Conservation (phyloP, 2,113 vertebrate species). For the Zootoca vivipara region DNA sequence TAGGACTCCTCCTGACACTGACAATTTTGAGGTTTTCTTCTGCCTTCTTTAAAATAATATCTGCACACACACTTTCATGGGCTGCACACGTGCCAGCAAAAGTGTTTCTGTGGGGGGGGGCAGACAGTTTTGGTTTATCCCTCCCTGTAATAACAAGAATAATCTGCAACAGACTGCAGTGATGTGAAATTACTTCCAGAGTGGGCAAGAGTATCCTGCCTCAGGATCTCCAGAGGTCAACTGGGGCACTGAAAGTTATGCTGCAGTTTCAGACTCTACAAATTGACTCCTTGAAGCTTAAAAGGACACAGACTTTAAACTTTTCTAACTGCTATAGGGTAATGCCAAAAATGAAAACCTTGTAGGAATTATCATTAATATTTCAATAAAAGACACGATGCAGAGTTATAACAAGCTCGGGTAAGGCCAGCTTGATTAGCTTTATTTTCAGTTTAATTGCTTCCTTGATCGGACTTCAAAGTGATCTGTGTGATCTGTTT, state of each 20-base stretch:
- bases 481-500: conserved; percentile 8
- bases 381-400: conserved; percentile 34
- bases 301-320: background rate
- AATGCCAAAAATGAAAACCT: conserved; percentile 8
- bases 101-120: background rate
- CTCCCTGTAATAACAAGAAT: background rate
- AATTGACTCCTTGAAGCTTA: conserved; percentile 2
- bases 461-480: conserved; percentile 36
- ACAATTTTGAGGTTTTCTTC: no score
- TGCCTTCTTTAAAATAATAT: background rate
- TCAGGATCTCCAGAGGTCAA: background rate
- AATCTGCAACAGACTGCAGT: no score
- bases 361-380: conserved; percentile 44
- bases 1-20: background rate
- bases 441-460: conserved; percentile 43
- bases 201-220: background rate
- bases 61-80: background rate
- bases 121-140: background rate
- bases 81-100: background rate
- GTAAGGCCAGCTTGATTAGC: conserved; percentile 14
- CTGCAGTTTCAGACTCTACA: background rate
- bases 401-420: background rate
- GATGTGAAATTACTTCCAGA: background rate
- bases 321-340: background rate
- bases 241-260: background rate